Base-by-base conservation (phyloP, 2,888 invertebrate genomes). In the Agapetus fuscipes region DNA sequence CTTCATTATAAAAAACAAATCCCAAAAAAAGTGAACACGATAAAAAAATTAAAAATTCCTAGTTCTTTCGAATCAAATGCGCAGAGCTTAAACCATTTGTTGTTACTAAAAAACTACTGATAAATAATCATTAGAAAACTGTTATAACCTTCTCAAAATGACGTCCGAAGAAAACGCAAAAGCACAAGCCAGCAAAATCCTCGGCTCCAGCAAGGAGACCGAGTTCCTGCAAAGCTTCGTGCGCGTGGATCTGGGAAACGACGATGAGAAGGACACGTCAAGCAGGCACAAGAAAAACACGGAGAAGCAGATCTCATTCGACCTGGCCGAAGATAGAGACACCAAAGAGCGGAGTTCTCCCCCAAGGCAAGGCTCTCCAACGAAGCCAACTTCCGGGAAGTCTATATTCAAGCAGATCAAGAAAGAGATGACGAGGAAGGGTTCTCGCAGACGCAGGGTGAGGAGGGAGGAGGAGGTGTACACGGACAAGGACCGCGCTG, bases 401-500 rank as follows among this genome's bases (percentile, higher is more conserved):
- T 46, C 42, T n/a, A 61, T 62, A 37, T 60, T 61, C 2, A 53
- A 58, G 17, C 60, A 56, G 33, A 62, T 60, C 48, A 62, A 57
- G 39, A 60, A 55, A 35, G 61, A 56, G 27, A 43, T 51, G 41
- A 51, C 46, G 37, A 46, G 37, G 13, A 53, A 60, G 17, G 49
- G 41, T 6, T 49, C 48, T 20, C 66, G 65, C 44, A 60, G 66
- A 2, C 66, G 67, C 36, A 57, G 60, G 41, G 53, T 66, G 26
- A 53, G 59, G 25, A 56, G 65, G 3, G 63, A 69, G 45, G 87
- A 88, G 50, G 90, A 90, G 54, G 62, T 85, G 14, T 91, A 89
- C 54, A 90, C 89, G 13, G 91, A 91, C 57, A 91, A 91, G 55
- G 90, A 90, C 57, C 70, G 91, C 4, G 91, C 90, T 0, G 90